These are phyloP conservation scores for Drosophila cardini DNA, from an alignment of 1,140 invertebrate genomes.

Conservation along the genomic window DNA sequence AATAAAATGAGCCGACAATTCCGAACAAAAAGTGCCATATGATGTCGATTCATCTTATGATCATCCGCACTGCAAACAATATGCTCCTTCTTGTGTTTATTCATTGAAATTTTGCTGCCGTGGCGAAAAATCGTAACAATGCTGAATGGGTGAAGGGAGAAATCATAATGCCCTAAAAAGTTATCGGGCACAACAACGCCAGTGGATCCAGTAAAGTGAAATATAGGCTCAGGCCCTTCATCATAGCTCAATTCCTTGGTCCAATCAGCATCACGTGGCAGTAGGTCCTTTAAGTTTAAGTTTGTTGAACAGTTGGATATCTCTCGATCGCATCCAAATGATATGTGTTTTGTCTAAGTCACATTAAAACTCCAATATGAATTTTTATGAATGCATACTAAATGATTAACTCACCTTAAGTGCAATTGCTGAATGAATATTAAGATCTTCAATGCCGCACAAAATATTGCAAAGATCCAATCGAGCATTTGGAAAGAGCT, in stretches of 20 bases:
- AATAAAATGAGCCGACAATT: conserved; percentile 98
- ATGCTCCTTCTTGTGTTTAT: conserved; percentile 97
- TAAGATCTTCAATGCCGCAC: conserved; percentile 87
- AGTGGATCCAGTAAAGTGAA: conserved; percentile 96
- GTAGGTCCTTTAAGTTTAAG: conserved; percentile 88
- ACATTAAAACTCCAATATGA: background rate
- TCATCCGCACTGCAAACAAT: conserved; percentile 98
- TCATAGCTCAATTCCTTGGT: conserved; percentile 94
- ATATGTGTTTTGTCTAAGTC: conserved; percentile 81
- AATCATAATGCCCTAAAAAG: conserved; percentile 85
- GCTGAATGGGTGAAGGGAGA: conserved; percentile 89
- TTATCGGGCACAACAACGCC: conserved; percentile 93
- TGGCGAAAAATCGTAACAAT: conserved; percentile 94
- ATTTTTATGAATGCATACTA: conserved; percentile 2
- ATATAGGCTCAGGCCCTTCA: conserved; percentile 96
- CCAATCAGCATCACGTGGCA: conserved; percentile 94
- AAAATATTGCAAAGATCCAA: conserved; percentile 95
- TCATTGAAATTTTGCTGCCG: conserved; percentile 85
- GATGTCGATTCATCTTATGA: conserved; percentile 99
- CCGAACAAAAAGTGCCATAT: conserved; percentile 97
- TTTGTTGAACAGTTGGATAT: conserved; percentile 85
- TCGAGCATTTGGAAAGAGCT: conserved; percentile 93
- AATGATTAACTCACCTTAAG: conserved; percentile 67
- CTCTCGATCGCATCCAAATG: conserved; percentile 84
- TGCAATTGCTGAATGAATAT: conserved; percentile 70